Evolutionary conservation across 1,140 invertebrate species (phyloP).

Genomic region (Hypsibius dujardini): DNA sequence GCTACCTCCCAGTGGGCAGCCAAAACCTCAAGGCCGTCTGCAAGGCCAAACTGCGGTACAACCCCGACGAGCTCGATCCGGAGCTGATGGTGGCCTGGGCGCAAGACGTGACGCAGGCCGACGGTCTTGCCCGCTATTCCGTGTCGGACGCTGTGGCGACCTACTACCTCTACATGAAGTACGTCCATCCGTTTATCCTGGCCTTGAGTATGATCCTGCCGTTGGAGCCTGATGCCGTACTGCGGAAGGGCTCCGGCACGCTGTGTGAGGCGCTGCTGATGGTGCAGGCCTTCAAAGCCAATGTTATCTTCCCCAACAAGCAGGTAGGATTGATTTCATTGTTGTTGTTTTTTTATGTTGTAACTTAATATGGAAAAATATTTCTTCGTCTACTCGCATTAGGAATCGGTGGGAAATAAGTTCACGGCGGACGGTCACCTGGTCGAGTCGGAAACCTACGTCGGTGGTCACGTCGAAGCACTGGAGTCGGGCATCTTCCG

Average conservation of each 20-base stretch:
- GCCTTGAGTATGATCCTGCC: constrained; percentile 97
- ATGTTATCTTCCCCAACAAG: constrained; percentile 95
- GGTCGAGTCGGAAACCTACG: constrained; percentile 88
- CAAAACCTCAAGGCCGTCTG: constrained; percentile 89
- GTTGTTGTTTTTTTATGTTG: too few relatives aligned
- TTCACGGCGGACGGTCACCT: constrained; percentile 79
- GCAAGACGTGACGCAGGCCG: constrained; percentile 58
- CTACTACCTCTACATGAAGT: constrained; percentile 98
- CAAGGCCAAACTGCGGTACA: constrained; percentile 73
- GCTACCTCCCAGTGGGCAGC: constrained; percentile 86
- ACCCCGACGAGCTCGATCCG: constrained; percentile 93
- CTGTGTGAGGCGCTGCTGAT: constrained; percentile 89
- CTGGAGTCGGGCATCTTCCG: constrained; percentile 90
- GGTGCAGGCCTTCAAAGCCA: constrained; percentile 89
- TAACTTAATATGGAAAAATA: too few relatives aligned
- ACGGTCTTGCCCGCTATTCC: constrained; percentile 85
- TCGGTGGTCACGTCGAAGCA: constrained; percentile 94
- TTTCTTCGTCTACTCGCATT: too few relatives aligned
- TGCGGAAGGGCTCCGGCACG: constrained; percentile 90
- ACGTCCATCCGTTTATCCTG: constrained; percentile 98
- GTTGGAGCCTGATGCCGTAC: constrained; percentile 90
- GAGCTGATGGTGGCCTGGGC: constrained; percentile 97
- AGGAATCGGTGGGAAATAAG: constrained; percentile 62
- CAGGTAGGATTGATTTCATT: constrained; percentile 34
- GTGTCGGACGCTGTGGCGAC: constrained; percentile 98